These are phyloP conservation scores for Scaptomyza polygonia DNA, from an alignment of 2,888 invertebrate species.

Conservation along the genomic window DNA sequence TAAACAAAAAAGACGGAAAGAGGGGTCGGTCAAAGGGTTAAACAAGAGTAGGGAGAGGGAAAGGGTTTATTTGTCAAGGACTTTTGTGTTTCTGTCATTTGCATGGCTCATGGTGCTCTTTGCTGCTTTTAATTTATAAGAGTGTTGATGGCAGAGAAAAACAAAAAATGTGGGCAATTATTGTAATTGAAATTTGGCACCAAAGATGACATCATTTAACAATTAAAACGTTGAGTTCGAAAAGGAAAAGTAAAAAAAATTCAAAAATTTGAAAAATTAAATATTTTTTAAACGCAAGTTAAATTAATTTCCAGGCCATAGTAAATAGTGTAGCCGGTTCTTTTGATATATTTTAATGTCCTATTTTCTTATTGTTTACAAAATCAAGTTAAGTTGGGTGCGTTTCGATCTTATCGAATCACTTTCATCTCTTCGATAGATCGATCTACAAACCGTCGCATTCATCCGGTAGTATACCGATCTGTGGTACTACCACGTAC, in stretches of 20 bases:
- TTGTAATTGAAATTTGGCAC: slow-evolving; percentile 50
- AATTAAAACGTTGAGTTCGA: neutral
- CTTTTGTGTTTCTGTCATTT: slow-evolving; percentile 44
- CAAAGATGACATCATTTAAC: slow-evolving; percentile 42
- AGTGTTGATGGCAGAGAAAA: slow-evolving; percentile 27
- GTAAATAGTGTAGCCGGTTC: too few relatives aligned
- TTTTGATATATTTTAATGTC: too few relatives aligned
- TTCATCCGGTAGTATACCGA: too few relatives aligned
- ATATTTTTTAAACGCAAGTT: too few relatives aligned
- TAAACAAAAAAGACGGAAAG: slow-evolving; percentile 6
- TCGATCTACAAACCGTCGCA: too few relatives aligned
- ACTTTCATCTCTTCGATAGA: too few relatives aligned
- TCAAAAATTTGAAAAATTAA: neutral
- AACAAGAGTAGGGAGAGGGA: neutral
- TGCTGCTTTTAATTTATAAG: slow-evolving; percentile 47
- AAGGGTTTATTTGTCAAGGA: slow-evolving; percentile 46
- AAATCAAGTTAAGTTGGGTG: too few relatives aligned
- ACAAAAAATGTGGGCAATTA: slow-evolving; percentile 30
- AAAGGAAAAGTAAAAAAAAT: neutral
- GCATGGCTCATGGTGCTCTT: slow-evolving; percentile 45
- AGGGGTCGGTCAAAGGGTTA: slow-evolving; percentile 22
- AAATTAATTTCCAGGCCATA: too few relatives aligned
- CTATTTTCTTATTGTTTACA: too few relatives aligned
- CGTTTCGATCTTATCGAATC: too few relatives aligned
- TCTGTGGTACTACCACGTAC: too few relatives aligned